These are phyloP conservation scores for Choloepus hoffmanni DNA, from an alignment of 2,113 vertebrate genomes.

Conservation along the genomic window DNA sequence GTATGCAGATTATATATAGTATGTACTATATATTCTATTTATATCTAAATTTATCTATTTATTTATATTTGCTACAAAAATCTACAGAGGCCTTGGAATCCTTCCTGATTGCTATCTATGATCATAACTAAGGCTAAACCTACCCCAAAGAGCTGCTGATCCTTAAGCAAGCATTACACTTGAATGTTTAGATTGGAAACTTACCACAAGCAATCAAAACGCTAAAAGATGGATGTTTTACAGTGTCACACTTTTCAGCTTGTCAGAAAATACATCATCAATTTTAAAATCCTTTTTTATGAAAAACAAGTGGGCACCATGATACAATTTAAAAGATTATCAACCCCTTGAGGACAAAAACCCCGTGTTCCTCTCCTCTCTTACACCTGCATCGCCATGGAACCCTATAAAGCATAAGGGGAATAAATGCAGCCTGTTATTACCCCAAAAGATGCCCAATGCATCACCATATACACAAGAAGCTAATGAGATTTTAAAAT, in stretches of 20 bases:
- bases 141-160: background rate
- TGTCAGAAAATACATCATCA: background rate
- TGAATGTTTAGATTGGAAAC: background rate
- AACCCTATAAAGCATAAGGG: background rate
- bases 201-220: background rate
- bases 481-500: background rate
- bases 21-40: no score
- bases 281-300: background rate
- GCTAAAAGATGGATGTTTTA: background rate
- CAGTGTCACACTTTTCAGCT: background rate
- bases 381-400: accelerated
- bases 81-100: background rate
- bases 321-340: background rate
- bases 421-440: background rate
- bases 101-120: background rate
- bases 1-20: no score
- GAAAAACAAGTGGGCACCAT: background rate
- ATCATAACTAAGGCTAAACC: background rate
- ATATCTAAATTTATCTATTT: background rate
- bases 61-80: background rate
- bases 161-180: background rate
- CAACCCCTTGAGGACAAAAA: background rate
- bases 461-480: background rate
- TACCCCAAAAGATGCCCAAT: accelerated
- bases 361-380: background rate